phyloP scores from a whole-genome alignment of 1,140 invertebrate species.

The Drosophila bipectinata region DNA sequence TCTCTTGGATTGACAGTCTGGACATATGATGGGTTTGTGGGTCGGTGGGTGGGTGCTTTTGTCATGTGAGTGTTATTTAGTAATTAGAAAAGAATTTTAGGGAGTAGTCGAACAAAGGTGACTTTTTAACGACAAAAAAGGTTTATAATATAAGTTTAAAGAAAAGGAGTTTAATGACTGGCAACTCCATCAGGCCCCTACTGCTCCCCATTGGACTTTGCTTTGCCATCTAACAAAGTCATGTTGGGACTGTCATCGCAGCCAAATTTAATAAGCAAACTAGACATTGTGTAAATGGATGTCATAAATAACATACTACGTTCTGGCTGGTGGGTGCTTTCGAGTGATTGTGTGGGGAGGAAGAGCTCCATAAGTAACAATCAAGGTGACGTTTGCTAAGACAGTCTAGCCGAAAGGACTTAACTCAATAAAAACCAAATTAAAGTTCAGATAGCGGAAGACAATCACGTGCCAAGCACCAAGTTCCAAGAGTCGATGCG shows the following conservation, averaged over 20 bases:
- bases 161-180: not conserved
- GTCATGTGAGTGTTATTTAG: conserved; percentile 29
- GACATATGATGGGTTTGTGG: conserved; percentile 30
- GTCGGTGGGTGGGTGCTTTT: not conserved
- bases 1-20: conserved; percentile 20
- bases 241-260: conserved; percentile 27
- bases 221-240: not conserved
- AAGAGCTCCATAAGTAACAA: conserved; percentile 14
- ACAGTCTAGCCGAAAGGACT: conserved; percentile 17
- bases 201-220: not conserved
- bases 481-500: conserved; percentile 18
- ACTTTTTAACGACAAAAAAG: no score
- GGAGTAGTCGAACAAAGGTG: no score
- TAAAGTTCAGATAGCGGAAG: conserved; percentile 12
- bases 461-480: conserved; percentile 54
- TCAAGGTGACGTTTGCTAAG: conserved; percentile 32
- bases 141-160: not conserved
- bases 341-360: conserved; percentile 9
- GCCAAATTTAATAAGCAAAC: conserved; percentile 36
- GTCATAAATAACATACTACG: conserved; percentile 33
- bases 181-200: not conserved
- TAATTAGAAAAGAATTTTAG: conserved; percentile 4
- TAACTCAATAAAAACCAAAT: conserved; percentile 30
- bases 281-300: conserved; percentile 42
- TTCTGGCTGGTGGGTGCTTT: not conserved